These are phyloP conservation scores for Thalassarche chlororhynchos DNA, from an alignment of 2,113 vertebrate species.

Conservation along the genomic window DNA sequence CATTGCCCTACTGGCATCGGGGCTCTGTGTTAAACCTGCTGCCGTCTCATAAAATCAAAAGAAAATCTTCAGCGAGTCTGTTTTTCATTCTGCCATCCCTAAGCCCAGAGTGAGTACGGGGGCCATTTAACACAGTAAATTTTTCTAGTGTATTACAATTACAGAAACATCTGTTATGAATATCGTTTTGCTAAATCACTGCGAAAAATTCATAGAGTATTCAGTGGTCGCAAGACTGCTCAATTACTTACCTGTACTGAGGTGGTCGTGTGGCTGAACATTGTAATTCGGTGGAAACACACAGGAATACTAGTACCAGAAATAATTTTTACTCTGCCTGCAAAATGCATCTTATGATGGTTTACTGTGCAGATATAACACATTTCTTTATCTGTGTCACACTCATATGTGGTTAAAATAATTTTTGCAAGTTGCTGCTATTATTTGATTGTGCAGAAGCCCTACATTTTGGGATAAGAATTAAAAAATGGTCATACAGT, in stretches of 20 bases:
- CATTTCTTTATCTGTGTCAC: neutral
- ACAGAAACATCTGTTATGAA: neutral
- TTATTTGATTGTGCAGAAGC: neutral
- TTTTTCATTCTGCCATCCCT: neutral
- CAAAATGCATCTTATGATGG: neutral
- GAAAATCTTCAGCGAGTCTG: neutral
- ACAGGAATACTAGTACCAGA: neutral
- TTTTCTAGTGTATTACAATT: neutral
- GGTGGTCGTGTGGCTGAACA: neutral
- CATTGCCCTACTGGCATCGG: neutral
- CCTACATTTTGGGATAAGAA: neutral
- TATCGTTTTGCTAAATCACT: neutral
- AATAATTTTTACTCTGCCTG: neutral
- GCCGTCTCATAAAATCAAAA: neutral
- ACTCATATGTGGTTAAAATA: neutral
- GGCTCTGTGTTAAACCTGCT: neutral
- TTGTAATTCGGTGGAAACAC: neutral
- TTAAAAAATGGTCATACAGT: neutral
- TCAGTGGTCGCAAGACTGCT: neutral
- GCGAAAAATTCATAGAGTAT: neutral
- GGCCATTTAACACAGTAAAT: neutral
- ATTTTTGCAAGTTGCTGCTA: neutral
- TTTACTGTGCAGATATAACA: neutral
- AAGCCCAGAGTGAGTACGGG: neutral
- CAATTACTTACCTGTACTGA: neutral